phyloP scores from a whole-genome alignment of 64 coral and sea anemone genomes.

The Stichodactyla mertensii region DNA sequence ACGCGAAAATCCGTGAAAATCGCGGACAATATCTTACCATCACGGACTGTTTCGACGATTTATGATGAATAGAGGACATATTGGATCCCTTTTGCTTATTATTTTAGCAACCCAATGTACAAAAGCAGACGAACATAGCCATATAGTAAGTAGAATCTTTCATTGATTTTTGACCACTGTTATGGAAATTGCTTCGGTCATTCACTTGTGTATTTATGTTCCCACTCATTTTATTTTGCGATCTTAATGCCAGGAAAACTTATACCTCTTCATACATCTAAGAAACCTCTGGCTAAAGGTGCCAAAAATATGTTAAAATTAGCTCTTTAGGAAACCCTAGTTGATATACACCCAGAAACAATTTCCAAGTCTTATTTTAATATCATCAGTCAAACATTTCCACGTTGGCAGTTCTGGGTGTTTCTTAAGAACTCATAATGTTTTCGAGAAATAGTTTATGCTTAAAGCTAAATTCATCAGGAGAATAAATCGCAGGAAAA shows the following conservation, averaged over 20 bases:
- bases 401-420: background rate
- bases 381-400: background rate
- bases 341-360: background rate
- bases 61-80: conserved; percentile 51
- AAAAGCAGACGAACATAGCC: conserved; percentile 87
- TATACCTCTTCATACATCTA: background rate
- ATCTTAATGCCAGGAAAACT: background rate
- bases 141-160: conserved; percentile 73
- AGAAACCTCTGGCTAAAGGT: background rate
- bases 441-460: background rate
- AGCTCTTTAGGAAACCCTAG: background rate
- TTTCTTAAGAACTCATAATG: background rate
- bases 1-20: conserved; percentile 37
- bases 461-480: background rate
- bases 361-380: background rate
- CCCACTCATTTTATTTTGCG: background rate
- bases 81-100: conserved; percentile 57
- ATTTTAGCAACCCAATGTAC: conserved; percentile 53
- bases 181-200: background rate
- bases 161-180: background rate
- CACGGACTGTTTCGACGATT: conserved; percentile 15
- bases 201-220: background rate
- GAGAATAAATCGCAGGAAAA: no score
- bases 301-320: background rate
- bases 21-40: conserved; percentile 45